Percentiles rank a stretch among this genome's conserved stretches.
Conservation (phyloP, 2,888 invertebrate species). For the Eumacrocentrus americanus region DNA sequence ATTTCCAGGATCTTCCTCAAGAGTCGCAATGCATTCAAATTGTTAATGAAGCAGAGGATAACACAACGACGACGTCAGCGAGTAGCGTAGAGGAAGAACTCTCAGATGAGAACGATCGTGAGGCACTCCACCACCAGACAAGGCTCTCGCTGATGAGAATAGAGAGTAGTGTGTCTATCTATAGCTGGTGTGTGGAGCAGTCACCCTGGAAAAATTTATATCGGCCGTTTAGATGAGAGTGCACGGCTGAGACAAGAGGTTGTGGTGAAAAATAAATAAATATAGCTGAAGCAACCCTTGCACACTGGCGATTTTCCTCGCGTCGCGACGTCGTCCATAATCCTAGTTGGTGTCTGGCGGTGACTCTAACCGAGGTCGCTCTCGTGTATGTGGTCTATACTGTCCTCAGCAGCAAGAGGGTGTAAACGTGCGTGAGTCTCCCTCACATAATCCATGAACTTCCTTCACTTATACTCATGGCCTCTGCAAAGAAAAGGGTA, state of each 20-base stretch:
- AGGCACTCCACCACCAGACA: conserved; percentile 9
- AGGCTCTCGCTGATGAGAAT: conserved; percentile 12
- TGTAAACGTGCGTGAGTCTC: conserved; percentile 21
- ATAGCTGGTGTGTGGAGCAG: neutral
- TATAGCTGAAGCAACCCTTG: conserved; percentile 46
- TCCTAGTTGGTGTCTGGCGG: conserved; percentile 47
- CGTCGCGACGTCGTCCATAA: conserved; percentile 51
- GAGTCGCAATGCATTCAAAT: conserved; percentile 10
- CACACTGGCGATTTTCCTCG: conserved; percentile 20
- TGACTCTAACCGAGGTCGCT: conserved; percentile 47
- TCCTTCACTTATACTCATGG: neutral
- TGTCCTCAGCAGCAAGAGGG: conserved; percentile 19
- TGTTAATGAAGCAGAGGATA: conserved; percentile 18
- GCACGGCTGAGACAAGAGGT: conserved; percentile 29
- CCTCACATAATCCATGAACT: conserved; percentile 3
- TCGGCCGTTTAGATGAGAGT: conserved; percentile 43
- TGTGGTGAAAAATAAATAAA: conserved; percentile 49
- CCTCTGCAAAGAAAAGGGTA: too few species aligned
- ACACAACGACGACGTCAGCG: neutral
- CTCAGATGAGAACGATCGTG: conserved; percentile 16
- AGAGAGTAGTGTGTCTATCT: conserved; percentile 1
- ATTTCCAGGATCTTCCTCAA: conserved; percentile 8
- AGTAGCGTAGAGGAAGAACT: conserved; percentile 7
- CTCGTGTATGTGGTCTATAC: conserved; percentile 17
- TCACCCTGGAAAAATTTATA: conserved; percentile 49